Conservation (phyloP, 2,888 invertebrate genomes). For the Lasioglossum villosulum region DNA sequence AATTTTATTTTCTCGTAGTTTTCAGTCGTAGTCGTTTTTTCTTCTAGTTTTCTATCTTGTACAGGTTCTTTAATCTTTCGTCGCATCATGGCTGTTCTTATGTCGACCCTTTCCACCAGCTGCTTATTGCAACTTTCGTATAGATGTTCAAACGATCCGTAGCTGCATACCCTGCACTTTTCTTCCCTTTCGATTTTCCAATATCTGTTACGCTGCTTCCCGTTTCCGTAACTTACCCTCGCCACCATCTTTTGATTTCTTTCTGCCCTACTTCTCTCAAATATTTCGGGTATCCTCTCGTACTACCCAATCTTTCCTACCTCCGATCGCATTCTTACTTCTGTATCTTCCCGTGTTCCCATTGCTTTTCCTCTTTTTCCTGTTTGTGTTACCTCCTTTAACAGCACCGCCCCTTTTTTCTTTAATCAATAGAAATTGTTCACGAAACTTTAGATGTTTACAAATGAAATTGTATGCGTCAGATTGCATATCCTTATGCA, state of each 20-base stretch:
- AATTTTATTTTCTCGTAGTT: not conserved
- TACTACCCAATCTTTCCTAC: constrained; percentile 5
- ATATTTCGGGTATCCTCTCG: not conserved
- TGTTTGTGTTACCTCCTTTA: not conserved
- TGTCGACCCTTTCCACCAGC: not conserved
- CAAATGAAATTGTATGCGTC: too few relatives aligned
- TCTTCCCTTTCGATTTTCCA: not conserved
- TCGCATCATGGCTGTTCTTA: not conserved
- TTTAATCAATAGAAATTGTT: too few relatives aligned
- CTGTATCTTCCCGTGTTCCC: not conserved
- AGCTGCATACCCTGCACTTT: not conserved
- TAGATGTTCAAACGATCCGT: constrained; percentile 2
- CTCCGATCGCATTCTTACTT: constrained; percentile 3
- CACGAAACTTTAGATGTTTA: too few relatives aligned
- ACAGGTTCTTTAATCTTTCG: not conserved
- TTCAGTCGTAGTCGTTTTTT: not conserved
- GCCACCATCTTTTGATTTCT: constrained; percentile 17
- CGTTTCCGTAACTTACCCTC: not conserved
- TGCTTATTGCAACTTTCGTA: not conserved
- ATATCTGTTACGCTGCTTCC: constrained; percentile 7
- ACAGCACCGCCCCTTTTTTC: not conserved
- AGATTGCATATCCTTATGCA: too few relatives aligned
- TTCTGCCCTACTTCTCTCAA: constrained; percentile 6
- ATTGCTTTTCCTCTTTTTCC: not conserved
- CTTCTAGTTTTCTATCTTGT: not conserved